Percentiles rank a stretch among this genome's conserved stretches.
Evolutionary conservation across 2,113 vertebrate species (phyloP).

Genomic region (Gallinago jamesoni): DNA sequence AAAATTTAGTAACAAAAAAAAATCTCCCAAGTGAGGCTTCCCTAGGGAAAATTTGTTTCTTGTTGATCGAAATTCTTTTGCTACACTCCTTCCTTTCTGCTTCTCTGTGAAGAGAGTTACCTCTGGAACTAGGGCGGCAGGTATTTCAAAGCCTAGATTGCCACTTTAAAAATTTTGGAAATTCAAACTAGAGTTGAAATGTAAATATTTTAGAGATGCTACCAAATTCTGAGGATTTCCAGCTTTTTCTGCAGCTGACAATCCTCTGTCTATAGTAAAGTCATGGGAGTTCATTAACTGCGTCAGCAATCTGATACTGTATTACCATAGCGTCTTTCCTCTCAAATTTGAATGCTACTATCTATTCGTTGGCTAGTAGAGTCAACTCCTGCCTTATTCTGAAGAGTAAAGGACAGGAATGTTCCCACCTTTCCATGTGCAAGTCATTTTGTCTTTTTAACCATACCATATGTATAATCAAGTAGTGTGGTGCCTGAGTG

Average conservation of each 20-base stretch:
- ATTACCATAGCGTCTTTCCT: background rate
- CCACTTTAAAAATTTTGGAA: background rate
- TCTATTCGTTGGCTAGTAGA: background rate
- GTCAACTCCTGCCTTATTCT: background rate
- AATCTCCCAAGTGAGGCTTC: background rate
- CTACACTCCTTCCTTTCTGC: background rate
- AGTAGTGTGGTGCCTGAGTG: fast-evolving
- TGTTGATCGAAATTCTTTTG: background rate
- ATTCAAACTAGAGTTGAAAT: background rate
- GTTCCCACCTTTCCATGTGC: background rate
- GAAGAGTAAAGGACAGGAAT: background rate
- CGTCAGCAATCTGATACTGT: background rate
- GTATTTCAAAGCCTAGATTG: background rate
- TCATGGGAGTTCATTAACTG: background rate
- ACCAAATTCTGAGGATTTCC: background rate
- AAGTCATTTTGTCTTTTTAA: background rate
- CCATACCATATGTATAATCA: background rate
- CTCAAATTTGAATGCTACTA: background rate
- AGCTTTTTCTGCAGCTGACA: background rate
- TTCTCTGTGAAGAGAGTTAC: background rate
- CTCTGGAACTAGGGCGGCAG: background rate
- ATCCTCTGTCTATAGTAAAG: background rate
- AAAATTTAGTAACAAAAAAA: background rate
- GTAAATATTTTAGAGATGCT: background rate
- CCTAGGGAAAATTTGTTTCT: background rate